Evolutionary conservation across 2,113 vertebrate genomes (phyloP).

Genomic region (Bos taurus): DNA sequence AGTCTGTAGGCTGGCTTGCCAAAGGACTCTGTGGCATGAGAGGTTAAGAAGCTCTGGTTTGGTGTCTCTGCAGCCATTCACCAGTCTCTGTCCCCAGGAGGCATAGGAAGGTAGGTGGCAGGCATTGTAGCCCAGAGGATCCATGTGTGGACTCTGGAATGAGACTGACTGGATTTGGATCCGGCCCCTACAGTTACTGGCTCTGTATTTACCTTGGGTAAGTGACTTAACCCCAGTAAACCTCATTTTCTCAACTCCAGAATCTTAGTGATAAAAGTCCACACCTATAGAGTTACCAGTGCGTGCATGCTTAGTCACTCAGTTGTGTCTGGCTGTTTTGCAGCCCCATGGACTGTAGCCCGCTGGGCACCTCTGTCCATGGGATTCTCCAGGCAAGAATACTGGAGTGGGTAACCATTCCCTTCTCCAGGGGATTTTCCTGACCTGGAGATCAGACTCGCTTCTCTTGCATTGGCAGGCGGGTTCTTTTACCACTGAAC

Average conservation of each 20-base stretch:
- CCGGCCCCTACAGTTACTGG: not conserved
- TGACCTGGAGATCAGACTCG: not conserved
- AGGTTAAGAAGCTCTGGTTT: not conserved
- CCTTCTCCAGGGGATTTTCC: not conserved
- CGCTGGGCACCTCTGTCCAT: not conserved
- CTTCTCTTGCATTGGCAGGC: not conserved
- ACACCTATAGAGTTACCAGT: not conserved
- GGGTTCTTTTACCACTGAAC: not conserved
- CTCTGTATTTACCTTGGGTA: not conserved
- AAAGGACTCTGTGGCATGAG: not conserved
- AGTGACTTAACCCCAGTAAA: not conserved
- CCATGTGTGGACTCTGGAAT: fast-evolving
- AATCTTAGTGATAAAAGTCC: not conserved
- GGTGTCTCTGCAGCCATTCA: not conserved
- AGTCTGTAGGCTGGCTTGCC: not conserved
- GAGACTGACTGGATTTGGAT: not conserved
- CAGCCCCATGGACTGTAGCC: not conserved
- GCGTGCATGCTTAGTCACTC: not conserved
- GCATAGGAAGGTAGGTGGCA: not conserved
- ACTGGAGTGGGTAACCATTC: not conserved
- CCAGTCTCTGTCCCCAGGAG: not conserved
- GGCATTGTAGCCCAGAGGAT: not conserved
- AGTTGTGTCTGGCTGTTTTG: not conserved
- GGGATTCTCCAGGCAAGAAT: not conserved
- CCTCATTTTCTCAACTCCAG: not conserved